Percentiles rank a stretch among this genome's conserved stretches.
Conservation (phyloP, 2,113 vertebrate genomes). For the Lethenteron reissneri region DNA sequence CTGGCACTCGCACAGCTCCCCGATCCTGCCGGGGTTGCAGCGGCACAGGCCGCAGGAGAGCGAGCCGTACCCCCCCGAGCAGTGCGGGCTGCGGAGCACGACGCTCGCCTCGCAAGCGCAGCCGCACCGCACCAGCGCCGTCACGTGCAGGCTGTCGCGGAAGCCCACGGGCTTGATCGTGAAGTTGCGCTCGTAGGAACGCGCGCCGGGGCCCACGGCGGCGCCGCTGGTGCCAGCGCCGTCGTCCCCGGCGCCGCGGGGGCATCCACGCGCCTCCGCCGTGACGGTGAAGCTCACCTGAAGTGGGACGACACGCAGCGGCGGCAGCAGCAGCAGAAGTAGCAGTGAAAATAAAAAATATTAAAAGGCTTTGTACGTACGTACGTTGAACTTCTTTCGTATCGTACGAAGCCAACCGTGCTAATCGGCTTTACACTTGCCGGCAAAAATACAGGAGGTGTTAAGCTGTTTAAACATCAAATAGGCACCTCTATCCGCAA, state of each 20-base stretch:
- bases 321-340: no score
- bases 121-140: conserved; percentile 43
- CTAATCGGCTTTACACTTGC: no score
- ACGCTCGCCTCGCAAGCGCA: conserved; percentile 40
- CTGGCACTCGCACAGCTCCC: no score
- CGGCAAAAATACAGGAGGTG: no score
- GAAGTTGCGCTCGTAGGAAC: conserved; percentile 28
- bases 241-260: conserved; percentile 21
- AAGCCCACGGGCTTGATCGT: conserved; percentile 70
- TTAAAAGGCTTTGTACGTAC: no score
- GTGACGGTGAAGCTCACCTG: conserved; percentile 81
- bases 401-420: no score
- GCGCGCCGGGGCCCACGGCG: not conserved
- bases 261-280: conserved; percentile 46
- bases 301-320: not conserved
- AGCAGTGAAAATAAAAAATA: no score
- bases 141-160: conserved; percentile 45
- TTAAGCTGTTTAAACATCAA: no score
- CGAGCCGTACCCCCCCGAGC: conserved; percentile 47
- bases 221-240: not conserved
- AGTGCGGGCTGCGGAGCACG: conserved; percentile 24
- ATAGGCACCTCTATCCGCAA: no score
- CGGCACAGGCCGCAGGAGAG: conserved; percentile 62
- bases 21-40: conserved; percentile 25
- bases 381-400: no score